Base-by-base conservation (phyloP, 2,797 vertebrate genomes). In the Rhadinocentrus ornatus region DNA sequence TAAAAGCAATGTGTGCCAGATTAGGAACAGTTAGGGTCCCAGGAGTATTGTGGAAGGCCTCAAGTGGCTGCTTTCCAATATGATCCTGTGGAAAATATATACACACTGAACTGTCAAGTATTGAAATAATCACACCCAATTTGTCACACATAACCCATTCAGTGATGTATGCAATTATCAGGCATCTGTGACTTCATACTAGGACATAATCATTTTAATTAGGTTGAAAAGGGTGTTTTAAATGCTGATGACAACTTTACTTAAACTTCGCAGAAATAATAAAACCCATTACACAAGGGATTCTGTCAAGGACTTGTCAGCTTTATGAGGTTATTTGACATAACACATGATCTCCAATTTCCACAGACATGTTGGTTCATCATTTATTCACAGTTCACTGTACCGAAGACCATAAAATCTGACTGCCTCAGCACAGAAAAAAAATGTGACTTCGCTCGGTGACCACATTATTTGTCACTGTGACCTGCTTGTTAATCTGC, bases 401-500 rank as follows among this genome's bases (percentile, higher is more conserved):
- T 62, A 50, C 74, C 63, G 59, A 48, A 12, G 76, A 68, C 61
- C 44, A 76, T 91, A 87, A 90, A 88, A 70, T 35, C 12, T 71
- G 44, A 70, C 34, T 55, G 50, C 52, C n/a, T 56, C 48, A 18
- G 71, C 66, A 37, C 55, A 52, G 37, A 69, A 20, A 62, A 82
- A 16, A 58, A 82, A 83, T 39, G 44, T 83, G 66, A 84, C 75
- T 66, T 75, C 27, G 2, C 66, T 73, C 27, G 1, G 63, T 64
- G 77, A 75, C 67, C 27, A 46, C 54, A 71, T 69, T 39, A 57
- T 68, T 55, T 88, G 82, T 90, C 88, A 86, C 59, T 1, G 64
- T 89, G 88, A 91, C 89, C 89, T 80, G 74, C 62, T 67, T 53
- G 69, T 70, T 59, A 83, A 78, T 70, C 57, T 71, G 44, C 37